Evolutionary conservation across 1,140 invertebrate species (phyloP).

Genomic region (Drosophila kohkoa): DNA sequence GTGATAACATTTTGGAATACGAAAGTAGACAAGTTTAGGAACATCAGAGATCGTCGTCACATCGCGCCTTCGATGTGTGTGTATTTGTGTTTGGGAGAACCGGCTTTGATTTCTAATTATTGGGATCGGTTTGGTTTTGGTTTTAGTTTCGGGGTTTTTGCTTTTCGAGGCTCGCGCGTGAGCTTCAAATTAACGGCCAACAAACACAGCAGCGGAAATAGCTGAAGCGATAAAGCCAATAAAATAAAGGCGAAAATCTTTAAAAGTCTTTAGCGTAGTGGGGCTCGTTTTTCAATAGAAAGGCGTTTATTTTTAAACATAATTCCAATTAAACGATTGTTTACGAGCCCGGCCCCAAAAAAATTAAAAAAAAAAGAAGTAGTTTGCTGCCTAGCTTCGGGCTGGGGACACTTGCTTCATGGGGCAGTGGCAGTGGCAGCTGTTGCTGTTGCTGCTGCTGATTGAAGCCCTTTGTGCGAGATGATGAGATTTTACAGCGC

Average conservation of each 20-base stretch:
- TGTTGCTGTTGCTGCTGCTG: neutral
- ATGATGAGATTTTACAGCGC: conserved; percentile 16
- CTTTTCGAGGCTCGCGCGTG: conserved; percentile 52
- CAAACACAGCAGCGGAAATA: conserved; percentile 79
- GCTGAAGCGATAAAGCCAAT: conserved; percentile 78
- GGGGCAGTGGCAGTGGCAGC: conserved; percentile 1
- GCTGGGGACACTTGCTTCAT: conserved; percentile 53
- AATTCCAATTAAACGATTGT: conserved; percentile 78
- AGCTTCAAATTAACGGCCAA: conserved; percentile 71
- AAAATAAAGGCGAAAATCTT: conserved; percentile 55
- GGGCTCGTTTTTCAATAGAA: conserved; percentile 59
- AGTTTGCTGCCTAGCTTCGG: conserved; percentile 16
- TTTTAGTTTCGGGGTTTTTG: conserved; percentile 28
- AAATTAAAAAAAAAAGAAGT: conserved; percentile 32
- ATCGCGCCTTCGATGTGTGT: conserved; percentile 2
- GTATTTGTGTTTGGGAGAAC: conserved; percentile 47
- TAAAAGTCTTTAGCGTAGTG: conserved; percentile 22
- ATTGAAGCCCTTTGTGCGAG: conserved; percentile 22
- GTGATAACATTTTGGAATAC: conserved; percentile 80
- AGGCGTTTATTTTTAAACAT: conserved; percentile 69
- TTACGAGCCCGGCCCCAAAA: conserved; percentile 51
- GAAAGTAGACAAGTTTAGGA: conserved; percentile 79
- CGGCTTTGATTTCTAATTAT: conserved; percentile 83
- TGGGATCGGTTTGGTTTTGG: conserved; percentile 52
- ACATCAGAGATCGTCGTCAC: conserved; percentile 17